A percentile compares a stretch with the other conserved stretches of the same genome.
Conservation (phyloP, 2,113 vertebrate species). For the Hippocampus mohnikei region DNA sequence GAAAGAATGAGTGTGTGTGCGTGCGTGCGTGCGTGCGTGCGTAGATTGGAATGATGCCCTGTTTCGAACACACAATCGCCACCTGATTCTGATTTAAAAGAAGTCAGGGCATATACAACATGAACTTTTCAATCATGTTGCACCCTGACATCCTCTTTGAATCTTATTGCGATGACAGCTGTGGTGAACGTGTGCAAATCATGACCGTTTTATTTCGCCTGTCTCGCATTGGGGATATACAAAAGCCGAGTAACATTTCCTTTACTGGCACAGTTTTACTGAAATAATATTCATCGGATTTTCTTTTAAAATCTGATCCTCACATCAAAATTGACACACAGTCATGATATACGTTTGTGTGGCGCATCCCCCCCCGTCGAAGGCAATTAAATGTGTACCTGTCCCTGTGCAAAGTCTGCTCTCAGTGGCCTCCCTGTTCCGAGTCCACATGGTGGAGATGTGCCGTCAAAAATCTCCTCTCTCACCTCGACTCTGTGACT, state of each 20-base stretch:
- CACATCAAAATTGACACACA: not conserved
- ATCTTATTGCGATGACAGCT: not conserved
- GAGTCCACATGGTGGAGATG: conserved; percentile 79
- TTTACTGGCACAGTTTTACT: not conserved
- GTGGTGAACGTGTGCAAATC: not conserved
- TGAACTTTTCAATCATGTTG: not conserved
- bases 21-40: not conserved
- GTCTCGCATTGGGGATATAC: too few relatives aligned
- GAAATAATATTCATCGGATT: too few relatives aligned
- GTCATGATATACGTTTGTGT: not conserved
- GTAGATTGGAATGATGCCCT: not conserved
- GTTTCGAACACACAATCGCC: not conserved
- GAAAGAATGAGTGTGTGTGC: conserved; percentile 9
- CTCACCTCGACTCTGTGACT: conserved; percentile 28
- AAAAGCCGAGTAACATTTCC: too few relatives aligned
- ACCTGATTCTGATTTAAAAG: conserved; percentile 1
- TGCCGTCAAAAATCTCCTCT: conserved; percentile 67
- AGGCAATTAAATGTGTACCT: not conserved
- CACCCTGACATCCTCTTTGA: not conserved
- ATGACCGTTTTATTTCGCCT: too few relatives aligned
- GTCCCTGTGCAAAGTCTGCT: not conserved
- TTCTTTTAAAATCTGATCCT: not conserved
- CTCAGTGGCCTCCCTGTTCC: conserved; percentile 22
- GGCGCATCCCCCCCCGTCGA: not conserved
- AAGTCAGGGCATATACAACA: too few relatives aligned